These are phyloP conservation scores for Coenonympha arcania DNA, from an alignment of 2,888 invertebrate species.

Conservation along the genomic window DNA sequence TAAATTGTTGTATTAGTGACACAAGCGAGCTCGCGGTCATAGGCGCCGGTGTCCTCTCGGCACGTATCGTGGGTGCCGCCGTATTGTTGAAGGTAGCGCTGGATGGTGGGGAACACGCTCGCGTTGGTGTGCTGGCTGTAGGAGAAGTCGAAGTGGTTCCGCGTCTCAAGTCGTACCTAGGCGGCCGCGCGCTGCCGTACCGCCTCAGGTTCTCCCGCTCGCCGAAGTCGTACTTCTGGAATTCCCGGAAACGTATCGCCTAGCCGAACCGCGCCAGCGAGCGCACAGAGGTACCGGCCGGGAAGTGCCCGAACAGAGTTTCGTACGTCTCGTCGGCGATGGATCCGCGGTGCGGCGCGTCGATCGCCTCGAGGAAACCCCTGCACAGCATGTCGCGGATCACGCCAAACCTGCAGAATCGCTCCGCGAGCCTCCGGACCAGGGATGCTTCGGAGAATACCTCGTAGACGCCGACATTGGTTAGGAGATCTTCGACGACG, in stretches of 20 bases:
- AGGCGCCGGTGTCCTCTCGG: no score
- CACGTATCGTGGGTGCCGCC: neutral
- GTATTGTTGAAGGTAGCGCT: slow-evolving; percentile 5
- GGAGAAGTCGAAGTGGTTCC: slow-evolving; percentile 41
- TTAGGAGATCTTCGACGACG: slow-evolving; percentile 32
- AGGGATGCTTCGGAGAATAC: neutral
- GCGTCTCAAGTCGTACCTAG: slow-evolving; percentile 40
- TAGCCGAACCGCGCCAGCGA: slow-evolving; percentile 40
- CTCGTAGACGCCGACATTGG: neutral
- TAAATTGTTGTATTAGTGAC: neutral
- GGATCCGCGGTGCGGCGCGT: slow-evolving; percentile 13
- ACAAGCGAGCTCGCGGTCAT: neutral
- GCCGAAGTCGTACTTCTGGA: slow-evolving; percentile 44
- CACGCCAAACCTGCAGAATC: neutral
- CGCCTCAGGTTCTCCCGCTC: slow-evolving; percentile 29
- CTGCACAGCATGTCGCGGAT: neutral
- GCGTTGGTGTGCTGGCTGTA: slow-evolving; percentile 21
- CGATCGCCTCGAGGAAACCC: neutral
- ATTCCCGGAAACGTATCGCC: slow-evolving; percentile 29
- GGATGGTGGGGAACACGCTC: slow-evolving; percentile 4
- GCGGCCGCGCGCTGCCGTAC: slow-evolving; percentile 37
- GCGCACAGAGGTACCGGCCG: slow-evolving; percentile 41
- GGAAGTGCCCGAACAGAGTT: slow-evolving; percentile 35
- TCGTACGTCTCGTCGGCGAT: slow-evolving; percentile 17
- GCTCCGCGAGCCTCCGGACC: neutral